Evolutionary conservation across 1,140 invertebrate genomes (phyloP), one percentile per base, ranked within the genome.

Genomic region (Lordiphosa clarofinis): DNA sequence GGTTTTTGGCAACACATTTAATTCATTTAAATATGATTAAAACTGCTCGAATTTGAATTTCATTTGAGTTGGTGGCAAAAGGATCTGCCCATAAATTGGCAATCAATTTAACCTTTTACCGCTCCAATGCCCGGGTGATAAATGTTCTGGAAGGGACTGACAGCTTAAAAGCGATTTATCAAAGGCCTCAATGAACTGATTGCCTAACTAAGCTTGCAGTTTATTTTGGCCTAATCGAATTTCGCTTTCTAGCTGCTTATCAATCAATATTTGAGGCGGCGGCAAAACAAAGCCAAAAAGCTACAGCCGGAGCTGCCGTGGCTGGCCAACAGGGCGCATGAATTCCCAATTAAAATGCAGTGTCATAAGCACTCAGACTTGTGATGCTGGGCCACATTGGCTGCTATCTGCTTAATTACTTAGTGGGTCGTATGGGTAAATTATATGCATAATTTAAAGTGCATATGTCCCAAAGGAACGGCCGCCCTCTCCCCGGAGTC

Each of bases 391-490:
- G 43, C 21, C 46, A 70, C 57, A 70, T 62, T 60, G 68, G 47
- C 56, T 56, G 76, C 72, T 76, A 76, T 76, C 72, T 82, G 68
- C 78, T 82, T 82, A 82, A 84, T 82, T 82, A 82, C 78, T 81
- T 76, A 73, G 73, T 76, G 56, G 65, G 59, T 31, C 50, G 44
- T 39, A 40, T 55, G 72, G 49, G 65, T 42, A 56, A 62, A 72
- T 76, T 57, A 73, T 76, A 67, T 81, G 78, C 72, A 84, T 84
- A 76, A 81, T 81, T 84, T 81, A 81, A 84, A 84, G 76, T 84
- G 76, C 76, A 82, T 82, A 66, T 81, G 65, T 73, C 54, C 73
- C 73, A 37, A 56, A 61, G 46, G 64, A 55, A 11, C 13, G 4
- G 24, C 24, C 42, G 24, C 36, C 56, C 58, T 11, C 8, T 13